These are phyloP conservation scores for Syngnathus floridae DNA, from an alignment of 2,113 vertebrate genomes.

Conservation along the genomic window DNA sequence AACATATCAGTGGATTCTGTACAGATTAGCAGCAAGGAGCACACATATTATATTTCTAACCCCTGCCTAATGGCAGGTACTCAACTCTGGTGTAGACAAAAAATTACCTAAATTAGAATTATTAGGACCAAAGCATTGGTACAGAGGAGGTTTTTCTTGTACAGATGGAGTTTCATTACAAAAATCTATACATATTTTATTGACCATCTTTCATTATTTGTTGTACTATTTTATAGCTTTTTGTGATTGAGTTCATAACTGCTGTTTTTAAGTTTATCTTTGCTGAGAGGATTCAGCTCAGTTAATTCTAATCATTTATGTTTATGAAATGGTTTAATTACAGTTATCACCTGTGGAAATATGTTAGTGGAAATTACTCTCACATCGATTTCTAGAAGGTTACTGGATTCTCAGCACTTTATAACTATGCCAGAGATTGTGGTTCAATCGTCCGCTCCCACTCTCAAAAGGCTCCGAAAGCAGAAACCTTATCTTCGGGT, in stretches of 20 bases:
- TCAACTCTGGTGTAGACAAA: background rate
- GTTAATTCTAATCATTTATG: background rate
- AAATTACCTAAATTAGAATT: background rate
- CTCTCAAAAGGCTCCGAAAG: constrained; percentile 5
- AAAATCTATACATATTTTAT: too few species aligned
- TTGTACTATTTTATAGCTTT: background rate
- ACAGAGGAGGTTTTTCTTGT: background rate
- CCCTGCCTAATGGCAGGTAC: background rate
- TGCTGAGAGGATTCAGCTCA: background rate
- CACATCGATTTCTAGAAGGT: background rate
- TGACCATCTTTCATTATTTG: background rate
- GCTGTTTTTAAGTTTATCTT: background rate
- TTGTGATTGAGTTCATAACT: background rate
- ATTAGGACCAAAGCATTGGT: background rate
- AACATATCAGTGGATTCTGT: background rate
- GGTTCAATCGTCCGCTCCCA: constrained; percentile 16
- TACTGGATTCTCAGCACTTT: background rate
- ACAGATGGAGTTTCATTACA: background rate
- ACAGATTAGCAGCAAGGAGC: background rate
- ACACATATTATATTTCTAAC: background rate
- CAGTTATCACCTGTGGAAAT: background rate
- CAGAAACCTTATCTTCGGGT: constrained; percentile 21
- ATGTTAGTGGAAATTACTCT: background rate
- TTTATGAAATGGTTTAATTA: background rate
- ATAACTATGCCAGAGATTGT: constrained; percentile 5